phyloP scores from a whole-genome alignment of 2,888 invertebrate genomes.

The Patella pellucida region DNA sequence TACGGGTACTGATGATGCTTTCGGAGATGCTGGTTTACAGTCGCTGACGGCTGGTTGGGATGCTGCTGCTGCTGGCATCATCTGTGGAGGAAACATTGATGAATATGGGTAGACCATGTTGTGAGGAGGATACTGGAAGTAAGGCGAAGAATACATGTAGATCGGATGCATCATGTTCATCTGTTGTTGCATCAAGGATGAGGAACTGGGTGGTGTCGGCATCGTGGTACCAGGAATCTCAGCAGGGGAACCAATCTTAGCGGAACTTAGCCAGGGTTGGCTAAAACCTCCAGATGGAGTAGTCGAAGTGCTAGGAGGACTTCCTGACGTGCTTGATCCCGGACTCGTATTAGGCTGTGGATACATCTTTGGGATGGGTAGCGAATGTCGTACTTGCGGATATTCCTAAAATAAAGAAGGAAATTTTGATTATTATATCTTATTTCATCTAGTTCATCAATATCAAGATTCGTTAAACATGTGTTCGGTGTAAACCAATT shows the following conservation, averaged over 20 bases:
- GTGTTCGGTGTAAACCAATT: too few species aligned
- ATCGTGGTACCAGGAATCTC: background rate
- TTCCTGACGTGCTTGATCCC: background rate
- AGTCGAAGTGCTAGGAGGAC: background rate
- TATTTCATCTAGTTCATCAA: too few species aligned
- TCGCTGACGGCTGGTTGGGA: background rate
- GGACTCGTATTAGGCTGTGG: background rate
- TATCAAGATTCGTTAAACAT: too few species aligned
- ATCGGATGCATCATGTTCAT: conserved; percentile 5
- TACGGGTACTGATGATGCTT: background rate
- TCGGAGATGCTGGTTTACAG: background rate
- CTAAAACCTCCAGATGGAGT: background rate
- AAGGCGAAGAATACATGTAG: background rate
- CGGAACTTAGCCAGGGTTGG: background rate
- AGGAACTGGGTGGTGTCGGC: background rate
- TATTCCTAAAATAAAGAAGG: background rate
- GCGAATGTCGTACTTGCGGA: background rate
- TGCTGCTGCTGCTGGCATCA: background rate
- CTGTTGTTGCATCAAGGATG: background rate
- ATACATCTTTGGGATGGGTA: conserved; percentile 3
- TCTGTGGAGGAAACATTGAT: background rate
- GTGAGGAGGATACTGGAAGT: background rate
- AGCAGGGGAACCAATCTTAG: background rate
- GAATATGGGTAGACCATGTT: conserved; percentile 1
- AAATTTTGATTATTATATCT: too few species aligned